These are phyloP conservation scores for Pteronotus mesoamericanus DNA, from an alignment of 2,797 vertebrate species.

Conservation along the genomic window DNA sequence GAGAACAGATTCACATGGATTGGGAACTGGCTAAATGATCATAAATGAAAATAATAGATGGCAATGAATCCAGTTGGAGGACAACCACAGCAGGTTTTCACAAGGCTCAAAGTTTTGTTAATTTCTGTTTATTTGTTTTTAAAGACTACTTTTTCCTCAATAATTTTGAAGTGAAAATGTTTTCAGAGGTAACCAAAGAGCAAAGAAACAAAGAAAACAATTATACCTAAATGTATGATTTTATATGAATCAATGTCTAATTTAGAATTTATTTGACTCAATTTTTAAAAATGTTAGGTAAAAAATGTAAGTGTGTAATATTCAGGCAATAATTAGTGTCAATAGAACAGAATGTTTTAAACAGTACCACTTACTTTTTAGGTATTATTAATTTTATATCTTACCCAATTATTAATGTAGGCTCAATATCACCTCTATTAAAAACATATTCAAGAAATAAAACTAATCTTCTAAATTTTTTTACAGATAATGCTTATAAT, in stretches of 20 bases:
- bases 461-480: neutral
- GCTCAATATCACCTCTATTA: neutral
- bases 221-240: neutral
- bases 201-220: neutral
- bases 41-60: constrained; percentile 63
- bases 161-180: neutral
- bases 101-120: neutral
- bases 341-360: neutral
- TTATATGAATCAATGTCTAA: neutral
- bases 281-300: constrained; percentile 2
- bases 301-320: neutral
- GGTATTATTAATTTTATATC: neutral
- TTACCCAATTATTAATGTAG: neutral
- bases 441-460: constrained; percentile 15
- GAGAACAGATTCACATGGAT: constrained; percentile 43
- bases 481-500: neutral
- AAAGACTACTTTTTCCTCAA: constrained; percentile 12
- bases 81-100: constrained; percentile 1
- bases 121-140: neutral
- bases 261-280: neutral
- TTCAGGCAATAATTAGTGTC: neutral
- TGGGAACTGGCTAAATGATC: constrained; percentile 72
- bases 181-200: neutral
- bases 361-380: neutral
- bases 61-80: constrained; percentile 6